Evolutionary conservation across 1,140 invertebrate genomes (phyloP), one percentile per base, ranked within the genome.

Genomic region (Pseudomyrmex flavicornis): DNA sequence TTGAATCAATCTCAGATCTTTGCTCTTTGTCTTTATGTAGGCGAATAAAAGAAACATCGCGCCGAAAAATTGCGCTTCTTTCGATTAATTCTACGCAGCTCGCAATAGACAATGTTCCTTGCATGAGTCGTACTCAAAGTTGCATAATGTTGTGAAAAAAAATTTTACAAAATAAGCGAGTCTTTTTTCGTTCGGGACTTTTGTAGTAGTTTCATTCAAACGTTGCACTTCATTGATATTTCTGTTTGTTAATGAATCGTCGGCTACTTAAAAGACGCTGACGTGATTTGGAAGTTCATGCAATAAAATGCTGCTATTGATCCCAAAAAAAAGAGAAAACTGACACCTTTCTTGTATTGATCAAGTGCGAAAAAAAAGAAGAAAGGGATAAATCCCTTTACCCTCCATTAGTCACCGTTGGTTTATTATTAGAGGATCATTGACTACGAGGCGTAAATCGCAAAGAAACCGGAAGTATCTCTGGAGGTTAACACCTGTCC

Each of bases 401-500:
- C 58, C 35, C 35, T 35, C 35, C 5, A 35, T 70, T 84, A 77
- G 88, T 89, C 80, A 89, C 84, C 79, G 70, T 70, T 66, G 61
- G 68, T 77, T 77, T 76, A 50, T 86, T 76, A 48, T 85, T 89
- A 88, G 66, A 69, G 65, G 86, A 82, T 88, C 75, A 59, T 70
- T 35, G 73, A 10, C 35, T 35, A 35, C 13, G 46, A 66, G 12
- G n/a, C 50, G 35, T 3, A 35, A 58, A 73, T 62, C 15, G 58
- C 26, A 72, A 68, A 76, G 82, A 85, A 87, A 63, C 9, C 74
- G 46, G 73, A 76, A 75, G 70, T 66, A 50, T 63, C n/a, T 72
- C 35, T 56, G 12, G 46, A 54, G 66, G 48, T 79, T 62, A 89
- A 56, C 84, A 90, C 84, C 85, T 90, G 88, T 88, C 84, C 74